These are phyloP conservation scores for Gobionotothen gibberifrons DNA, from an alignment of 2,797 vertebrate species.

Conservation along the genomic window DNA sequence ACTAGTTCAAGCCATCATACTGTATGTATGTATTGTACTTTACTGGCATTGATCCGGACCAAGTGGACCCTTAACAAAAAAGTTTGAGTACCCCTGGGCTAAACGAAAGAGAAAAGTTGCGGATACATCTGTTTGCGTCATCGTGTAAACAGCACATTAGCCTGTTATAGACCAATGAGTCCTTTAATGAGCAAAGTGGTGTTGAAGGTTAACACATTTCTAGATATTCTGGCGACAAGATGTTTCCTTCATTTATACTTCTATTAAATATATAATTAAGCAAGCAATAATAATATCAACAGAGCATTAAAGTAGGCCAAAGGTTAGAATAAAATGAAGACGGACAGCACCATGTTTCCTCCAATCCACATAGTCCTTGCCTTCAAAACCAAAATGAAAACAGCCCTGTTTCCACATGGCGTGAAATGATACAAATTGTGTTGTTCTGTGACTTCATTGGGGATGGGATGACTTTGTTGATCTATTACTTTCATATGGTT, in stretches of 20 bases:
- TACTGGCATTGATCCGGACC: too few relatives aligned
- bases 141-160: not conserved
- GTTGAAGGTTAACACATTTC: not conserved
- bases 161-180: constrained; percentile 5
- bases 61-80: too few relatives aligned
- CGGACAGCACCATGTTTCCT: constrained; percentile 13
- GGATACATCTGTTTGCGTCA: too few relatives aligned
- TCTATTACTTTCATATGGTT: constrained; percentile 44
- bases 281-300: not conserved
- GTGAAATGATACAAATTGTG: constrained; percentile 38
- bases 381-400: constrained; percentile 36
- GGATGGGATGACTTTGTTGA: constrained; percentile 28
- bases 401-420: constrained; percentile 17
- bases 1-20: too few relatives aligned
- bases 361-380: constrained; percentile 1
- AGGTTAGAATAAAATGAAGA: constrained; percentile 26
- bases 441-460: constrained; percentile 10
- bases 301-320: not conserved
- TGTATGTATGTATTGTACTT: too few relatives aligned
- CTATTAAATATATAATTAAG: not conserved
- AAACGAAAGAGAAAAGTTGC: too few relatives aligned
- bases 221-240: not conserved
- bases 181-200: not conserved
- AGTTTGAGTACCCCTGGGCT: too few relatives aligned
- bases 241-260: constrained; percentile 7